Evolutionary conservation across 2,113 vertebrate species (phyloP), one percentile per base, ranked within the genome.

Genomic region (Gadus macrocephalus): DNA sequence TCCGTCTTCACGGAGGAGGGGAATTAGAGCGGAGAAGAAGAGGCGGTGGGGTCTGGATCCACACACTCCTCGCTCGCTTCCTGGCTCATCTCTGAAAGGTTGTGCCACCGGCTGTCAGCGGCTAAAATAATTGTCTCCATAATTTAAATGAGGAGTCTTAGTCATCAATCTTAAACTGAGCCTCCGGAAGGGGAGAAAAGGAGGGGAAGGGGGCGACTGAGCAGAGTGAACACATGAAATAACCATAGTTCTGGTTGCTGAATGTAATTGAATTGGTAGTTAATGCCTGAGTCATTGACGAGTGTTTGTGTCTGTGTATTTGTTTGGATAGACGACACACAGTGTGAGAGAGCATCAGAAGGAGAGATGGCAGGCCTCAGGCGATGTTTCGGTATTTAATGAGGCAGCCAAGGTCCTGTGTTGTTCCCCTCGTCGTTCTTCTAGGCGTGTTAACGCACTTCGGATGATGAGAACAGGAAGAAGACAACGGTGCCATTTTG

Each of bases 1-100:
- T 87, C 80, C 27, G 72, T 85, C 81, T 85, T 85, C 76, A 76
- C 73, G 74, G 82, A 66, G 69, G 69, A 3, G 19, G 22, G 31
- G 25, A 31, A 27, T 35, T 56, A 61, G 31, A 31, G 64, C 27
- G 49, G 3, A 76, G 8, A 68, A 42, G 58, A 35, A 67, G 70
- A 74, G 27, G 20, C 63, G 67, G 63, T 49, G 42, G 42, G 11
- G 71, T 66, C 73, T 22, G 20, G 60, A 38, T 66, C 55, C 67
- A 56, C 65, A 20, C 60, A n/a, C 49, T 66, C 25, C 25, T 25
- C 25, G 25, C 62, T 67, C 25, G 14, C 0, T 1, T 12, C 70
- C 64, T 64, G 20, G n/a, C 9, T 60, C 22, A 53, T 22, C 22
- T 31, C 16, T 64, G 31, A 20, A 19, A 0, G 4, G 15, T 35